These are phyloP conservation scores for Eciton burchellii DNA, from an alignment of 1,140 invertebrate species.

Conservation along the genomic window DNA sequence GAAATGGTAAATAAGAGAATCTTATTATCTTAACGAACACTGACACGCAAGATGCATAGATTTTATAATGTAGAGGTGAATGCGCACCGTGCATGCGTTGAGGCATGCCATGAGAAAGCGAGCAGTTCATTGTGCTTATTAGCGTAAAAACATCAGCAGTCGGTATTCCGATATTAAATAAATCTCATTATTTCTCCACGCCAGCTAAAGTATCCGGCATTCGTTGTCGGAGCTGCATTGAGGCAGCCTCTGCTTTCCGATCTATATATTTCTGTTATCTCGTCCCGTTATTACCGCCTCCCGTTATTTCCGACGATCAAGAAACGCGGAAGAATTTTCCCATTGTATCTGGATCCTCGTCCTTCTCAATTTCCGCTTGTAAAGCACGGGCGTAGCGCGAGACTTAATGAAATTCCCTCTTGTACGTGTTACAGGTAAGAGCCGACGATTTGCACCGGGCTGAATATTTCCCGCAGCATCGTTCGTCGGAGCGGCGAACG, in stretches of 20 bases:
- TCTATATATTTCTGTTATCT: conserved; percentile 54
- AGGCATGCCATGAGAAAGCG: neutral
- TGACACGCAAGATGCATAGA: too few relatives aligned
- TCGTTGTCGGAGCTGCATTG: conserved; percentile 45
- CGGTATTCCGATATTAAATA: conserved; percentile 38
- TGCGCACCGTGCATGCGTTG: neutral
- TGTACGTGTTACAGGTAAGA: conserved; percentile 73
- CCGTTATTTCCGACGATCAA: conserved; percentile 58
- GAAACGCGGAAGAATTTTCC: conserved; percentile 58
- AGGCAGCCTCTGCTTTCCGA: neutral
- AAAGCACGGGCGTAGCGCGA: conserved; percentile 39
- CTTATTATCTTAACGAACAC: too few relatives aligned
- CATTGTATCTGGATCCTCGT: conserved; percentile 57
- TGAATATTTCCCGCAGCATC: conserved; percentile 54
- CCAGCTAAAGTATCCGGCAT: conserved; percentile 16
- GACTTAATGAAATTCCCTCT: conserved; percentile 69
- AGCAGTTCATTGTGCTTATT: neutral
- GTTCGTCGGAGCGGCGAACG: conserved; percentile 29
- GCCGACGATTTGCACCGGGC: conserved; percentile 66
- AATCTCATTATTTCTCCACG: conserved; percentile 52
- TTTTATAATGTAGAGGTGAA: too few relatives aligned
- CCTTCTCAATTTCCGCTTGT: conserved; percentile 57
- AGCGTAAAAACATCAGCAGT: conserved; percentile 10
- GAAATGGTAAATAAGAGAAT: too few relatives aligned
- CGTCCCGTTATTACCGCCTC: conserved; percentile 58